phyloP scores from a whole-genome alignment of 2,113 vertebrate species.

The Poeciliopsis turrubarensis region DNA sequence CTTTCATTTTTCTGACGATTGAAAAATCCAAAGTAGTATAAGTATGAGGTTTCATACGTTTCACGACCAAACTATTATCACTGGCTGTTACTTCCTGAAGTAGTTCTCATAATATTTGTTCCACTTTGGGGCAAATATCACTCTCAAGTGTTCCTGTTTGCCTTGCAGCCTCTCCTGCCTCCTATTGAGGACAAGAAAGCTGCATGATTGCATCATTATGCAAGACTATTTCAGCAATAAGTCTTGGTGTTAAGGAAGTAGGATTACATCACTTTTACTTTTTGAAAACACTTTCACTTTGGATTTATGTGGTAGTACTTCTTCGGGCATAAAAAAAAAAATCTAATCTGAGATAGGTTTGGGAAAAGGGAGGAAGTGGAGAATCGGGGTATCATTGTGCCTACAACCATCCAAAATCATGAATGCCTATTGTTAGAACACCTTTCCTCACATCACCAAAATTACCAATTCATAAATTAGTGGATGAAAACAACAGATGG shows the following conservation, averaged over 20 bases:
- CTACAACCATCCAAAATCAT: no score
- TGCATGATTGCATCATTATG: background rate
- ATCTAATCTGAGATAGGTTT: no score
- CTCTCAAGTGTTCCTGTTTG: background rate
- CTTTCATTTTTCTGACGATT: no score
- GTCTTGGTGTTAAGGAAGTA: background rate
- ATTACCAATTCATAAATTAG: no score
- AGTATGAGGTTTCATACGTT: background rate
- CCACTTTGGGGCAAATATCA: background rate
- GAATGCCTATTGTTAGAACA: no score
- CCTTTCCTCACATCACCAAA: no score
- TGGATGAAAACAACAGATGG: no score
- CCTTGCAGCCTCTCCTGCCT: background rate
- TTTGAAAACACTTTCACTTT: background rate
- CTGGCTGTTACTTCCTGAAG: background rate
- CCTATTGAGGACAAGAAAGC: background rate
- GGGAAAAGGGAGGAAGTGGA: background rate
- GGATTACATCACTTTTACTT: background rate
- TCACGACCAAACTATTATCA: background rate
- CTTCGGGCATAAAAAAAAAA: background rate
- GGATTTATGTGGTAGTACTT: background rate
- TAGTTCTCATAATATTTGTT: background rate
- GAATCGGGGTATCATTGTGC: no score
- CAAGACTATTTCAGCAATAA: no score
- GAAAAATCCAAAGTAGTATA: no score